Percentiles rank a stretch among this genome's conserved stretches.
phyloP scores from a whole-genome alignment of 2,888 invertebrate genomes.

The Drosophila basisetae region DNA sequence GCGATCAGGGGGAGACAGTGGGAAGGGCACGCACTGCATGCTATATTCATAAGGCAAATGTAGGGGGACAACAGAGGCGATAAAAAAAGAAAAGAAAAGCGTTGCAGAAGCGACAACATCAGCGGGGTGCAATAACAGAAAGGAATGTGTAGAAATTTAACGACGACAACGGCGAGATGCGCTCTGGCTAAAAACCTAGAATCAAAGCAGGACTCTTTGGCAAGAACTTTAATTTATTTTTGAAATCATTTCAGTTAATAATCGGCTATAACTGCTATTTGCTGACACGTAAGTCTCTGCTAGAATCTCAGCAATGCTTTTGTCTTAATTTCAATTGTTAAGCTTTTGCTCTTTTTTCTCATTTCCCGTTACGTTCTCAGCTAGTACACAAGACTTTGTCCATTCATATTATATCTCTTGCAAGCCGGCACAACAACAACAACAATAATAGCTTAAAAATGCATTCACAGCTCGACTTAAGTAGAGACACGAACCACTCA shows the following conservation, averaged over 20 bases:
- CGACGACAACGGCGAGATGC: slow-evolving; percentile 18
- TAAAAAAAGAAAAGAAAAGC: slow-evolving; percentile 2
- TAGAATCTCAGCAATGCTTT: background rate
- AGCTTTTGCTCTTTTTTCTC: background rate
- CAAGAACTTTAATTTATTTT: background rate
- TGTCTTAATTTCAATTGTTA: background rate
- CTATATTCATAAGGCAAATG: slow-evolving; percentile 25
- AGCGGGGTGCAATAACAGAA: slow-evolving; percentile 16
- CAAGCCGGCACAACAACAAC: background rate
- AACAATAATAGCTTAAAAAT: slow-evolving; percentile 19
- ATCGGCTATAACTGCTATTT: background rate
- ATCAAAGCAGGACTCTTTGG: background rate
- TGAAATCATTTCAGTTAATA: background rate
- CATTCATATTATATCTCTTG: slow-evolving; percentile 30
- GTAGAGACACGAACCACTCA: slow-evolving; percentile 61
- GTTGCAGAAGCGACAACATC: slow-evolving; percentile 16
- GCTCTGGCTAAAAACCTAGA: background rate
- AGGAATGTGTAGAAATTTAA: slow-evolving; percentile 22
- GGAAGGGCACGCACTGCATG: slow-evolving; percentile 9
- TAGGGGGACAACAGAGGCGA: background rate
- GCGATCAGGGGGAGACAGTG: background rate
- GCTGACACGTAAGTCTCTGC: background rate
- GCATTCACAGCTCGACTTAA: slow-evolving; percentile 38
- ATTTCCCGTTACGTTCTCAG: slow-evolving; percentile 31
- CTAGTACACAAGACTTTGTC: background rate